Base-by-base conservation (phyloP, 2,797 vertebrate genomes). In the Gallinago solitaria region DNA sequence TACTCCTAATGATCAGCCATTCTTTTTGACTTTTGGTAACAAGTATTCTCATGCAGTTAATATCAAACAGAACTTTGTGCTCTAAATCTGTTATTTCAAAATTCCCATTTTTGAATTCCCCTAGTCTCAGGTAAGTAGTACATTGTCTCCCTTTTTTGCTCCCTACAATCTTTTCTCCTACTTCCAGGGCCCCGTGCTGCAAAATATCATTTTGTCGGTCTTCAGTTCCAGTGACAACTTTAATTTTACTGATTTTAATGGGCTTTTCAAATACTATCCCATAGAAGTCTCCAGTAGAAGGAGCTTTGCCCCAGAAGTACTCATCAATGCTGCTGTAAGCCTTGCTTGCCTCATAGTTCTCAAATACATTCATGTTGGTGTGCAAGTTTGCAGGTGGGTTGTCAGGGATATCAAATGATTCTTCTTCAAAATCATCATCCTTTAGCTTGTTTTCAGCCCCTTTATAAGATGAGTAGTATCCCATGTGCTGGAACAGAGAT, bases 401-500 rank as follows among this genome's bases (percentile, higher is more conserved):
- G 97, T 99, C 99, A 1, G 99, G 99, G 85, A 99, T 99, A 95
- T 99, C 99, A 59, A 99, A 98, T 8, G 98, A 98, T 93, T 99
- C 99, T 70, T 99, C 99, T 97, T 99, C 99, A 89, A 99, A 99
- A 95, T 99, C 99, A 35, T 99, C 99, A 80, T 99, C 99, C 90
- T 99, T 99, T 79, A 99, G 97, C 89, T 99, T 99, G 97, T 99
- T 99, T 96, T 99, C 99, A 3, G 98, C 99, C 47, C 99, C 99
- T 96, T 99, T 99, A 92, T 99, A 99, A 5, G 99, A 99, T 2
- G 99, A 99, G 90, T 99, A 99, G 97, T 99, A 99, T 82, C 99
- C 99, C 99, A 99, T 99, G 97, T 99, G 99, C 94, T 99, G 99
- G 97, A 99, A 99, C 73, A 99, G 98, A 30, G 99, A 99, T 61